A percentile compares a stretch with the other conserved stretches of the same genome.
phyloP scores from a whole-genome alignment of 2,888 invertebrate genomes.

The Biston betularia region DNA sequence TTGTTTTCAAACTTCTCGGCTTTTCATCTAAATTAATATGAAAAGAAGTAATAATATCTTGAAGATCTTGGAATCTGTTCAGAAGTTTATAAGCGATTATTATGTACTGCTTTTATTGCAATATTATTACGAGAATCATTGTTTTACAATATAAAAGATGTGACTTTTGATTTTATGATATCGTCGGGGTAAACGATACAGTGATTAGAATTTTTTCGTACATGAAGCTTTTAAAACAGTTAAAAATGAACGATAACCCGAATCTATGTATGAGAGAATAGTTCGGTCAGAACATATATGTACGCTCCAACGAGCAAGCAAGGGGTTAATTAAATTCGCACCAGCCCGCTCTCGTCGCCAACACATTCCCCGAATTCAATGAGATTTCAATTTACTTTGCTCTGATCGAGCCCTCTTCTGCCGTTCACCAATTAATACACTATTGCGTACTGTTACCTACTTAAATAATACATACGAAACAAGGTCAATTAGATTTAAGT shows the following conservation, averaged over 20 bases:
- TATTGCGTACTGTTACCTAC: constrained; percentile 49
- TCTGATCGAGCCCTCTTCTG: constrained; percentile 68
- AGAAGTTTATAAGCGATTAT: constrained; percentile 18
- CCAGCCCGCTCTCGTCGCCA: constrained; percentile 79
- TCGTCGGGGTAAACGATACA: not conserved
- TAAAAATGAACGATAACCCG: constrained; percentile 14
- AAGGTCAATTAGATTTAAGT: constrained; percentile 38
- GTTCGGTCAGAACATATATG: constrained; percentile 46
- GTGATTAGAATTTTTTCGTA: not conserved
- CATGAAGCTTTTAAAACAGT: not conserved
- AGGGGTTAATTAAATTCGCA: constrained; percentile 86
- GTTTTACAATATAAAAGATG: not conserved
- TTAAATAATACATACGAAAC: constrained; percentile 55
- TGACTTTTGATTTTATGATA: not conserved
- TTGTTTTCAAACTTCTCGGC: constrained; percentile 66
- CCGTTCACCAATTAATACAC: constrained; percentile 71
- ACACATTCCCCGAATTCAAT: constrained; percentile 84
- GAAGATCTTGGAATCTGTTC: constrained; percentile 20
- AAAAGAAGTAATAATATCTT: constrained; percentile 43
- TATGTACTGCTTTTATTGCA: not conserved
- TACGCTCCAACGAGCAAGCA: constrained; percentile 75
- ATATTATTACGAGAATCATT: not conserved
- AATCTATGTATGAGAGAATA: constrained; percentile 47
- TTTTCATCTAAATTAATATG: constrained; percentile 69
- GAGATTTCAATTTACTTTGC: constrained; percentile 85